These are phyloP conservation scores for Andrena camellia DNA, from an alignment of 2,888 invertebrate genomes.

Conservation along the genomic window DNA sequence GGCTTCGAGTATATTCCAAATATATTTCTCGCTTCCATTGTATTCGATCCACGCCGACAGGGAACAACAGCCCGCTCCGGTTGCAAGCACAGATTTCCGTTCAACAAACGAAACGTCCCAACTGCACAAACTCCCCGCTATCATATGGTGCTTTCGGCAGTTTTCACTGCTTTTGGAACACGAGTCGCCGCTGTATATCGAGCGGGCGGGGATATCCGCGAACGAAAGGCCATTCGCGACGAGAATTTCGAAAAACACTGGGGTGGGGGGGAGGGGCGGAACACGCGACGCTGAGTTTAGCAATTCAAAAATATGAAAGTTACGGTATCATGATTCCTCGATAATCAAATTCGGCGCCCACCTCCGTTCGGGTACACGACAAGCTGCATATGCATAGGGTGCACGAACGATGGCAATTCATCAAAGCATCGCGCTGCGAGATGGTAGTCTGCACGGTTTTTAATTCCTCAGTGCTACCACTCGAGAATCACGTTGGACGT, in stretches of 20 bases:
- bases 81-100: background rate
- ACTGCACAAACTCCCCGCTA: no score
- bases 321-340: constrained; percentile 8
- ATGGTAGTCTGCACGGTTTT: constrained; percentile 53
- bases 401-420: constrained; percentile 53
- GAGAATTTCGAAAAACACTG: background rate
- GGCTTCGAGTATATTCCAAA: constrained; percentile 20
- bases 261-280: background rate
- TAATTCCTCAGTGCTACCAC: constrained; percentile 39
- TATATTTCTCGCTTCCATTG: constrained; percentile 9
- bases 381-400: constrained; percentile 55
- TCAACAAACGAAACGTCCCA: background rate
- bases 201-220: background rate
- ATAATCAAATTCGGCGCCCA: constrained; percentile 39
- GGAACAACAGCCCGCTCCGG: background rate
- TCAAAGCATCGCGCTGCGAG: constrained; percentile 52
- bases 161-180: constrained; percentile 4
- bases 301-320: background rate
- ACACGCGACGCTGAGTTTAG: background rate
- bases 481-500: background rate
- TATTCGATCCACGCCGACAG: background rate
- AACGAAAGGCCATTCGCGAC: background rate
- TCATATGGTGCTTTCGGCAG: background rate
- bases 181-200: background rate
- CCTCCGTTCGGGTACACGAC: background rate